Base-by-base conservation (phyloP, 2,888 invertebrate genomes). In the Cerastis leucographa region DNA sequence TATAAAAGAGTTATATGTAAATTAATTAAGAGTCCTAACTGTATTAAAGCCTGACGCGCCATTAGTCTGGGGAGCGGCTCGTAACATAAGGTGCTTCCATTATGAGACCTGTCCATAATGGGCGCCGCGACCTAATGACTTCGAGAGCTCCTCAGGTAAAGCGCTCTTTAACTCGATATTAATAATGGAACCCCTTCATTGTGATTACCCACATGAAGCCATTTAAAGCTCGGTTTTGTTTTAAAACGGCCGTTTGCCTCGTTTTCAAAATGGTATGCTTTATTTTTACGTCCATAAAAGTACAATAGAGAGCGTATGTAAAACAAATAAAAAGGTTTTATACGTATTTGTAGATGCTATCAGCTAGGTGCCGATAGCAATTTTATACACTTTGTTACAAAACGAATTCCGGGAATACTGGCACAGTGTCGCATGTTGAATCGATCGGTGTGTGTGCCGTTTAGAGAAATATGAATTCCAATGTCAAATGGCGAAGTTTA, bases 21-120 rank as follows among this genome's bases (percentile, higher is more conserved):
- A 91, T 92, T 93, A 92, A 93, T 93, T 92, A 92, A 90, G 92
- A 91, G 88, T 86, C 87, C 90, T 90, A 91, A 92, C 89, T 89
- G 88, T 89, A 91, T 91, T 91, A 91, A 85, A 88, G 90, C 84
- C 87, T 91, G 88, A 87, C 83, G 88, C 91, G 88, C 91, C 90
- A 94, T 94, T 94, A 94, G 87, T 88, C 83, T 85, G 75, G 83
- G 87, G 89, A 84, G 87, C 87, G 89, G 86, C 87, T 85, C 87
- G 91, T 91, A 92, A 92, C 93, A 92, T 91, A 92, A 92, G 92
- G 92, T 89, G 90, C 90, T 89, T 91, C 92, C 91, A 94, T 94
- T 94, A 94, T 91, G 91, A 89, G 90, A 85, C 81, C 85, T 90
- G 90, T 90, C 91, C 90, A 90, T 93, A 92, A 93, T 92, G 91